Evolutionary conservation across 2,797 vertebrate species (phyloP).

Genomic region (Neoniphon sammara): DNA sequence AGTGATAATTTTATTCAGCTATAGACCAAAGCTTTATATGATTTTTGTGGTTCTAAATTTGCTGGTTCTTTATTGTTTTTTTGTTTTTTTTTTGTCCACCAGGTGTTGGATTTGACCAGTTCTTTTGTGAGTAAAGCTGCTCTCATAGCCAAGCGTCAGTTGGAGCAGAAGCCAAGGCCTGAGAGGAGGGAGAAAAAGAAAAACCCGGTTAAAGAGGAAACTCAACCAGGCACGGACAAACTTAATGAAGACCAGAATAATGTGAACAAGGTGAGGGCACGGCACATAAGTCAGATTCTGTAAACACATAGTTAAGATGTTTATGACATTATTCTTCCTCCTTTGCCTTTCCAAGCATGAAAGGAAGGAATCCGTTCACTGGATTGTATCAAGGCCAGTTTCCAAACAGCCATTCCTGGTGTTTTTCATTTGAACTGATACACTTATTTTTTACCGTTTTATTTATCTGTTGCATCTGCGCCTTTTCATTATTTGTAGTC

Average conservation of each 20-base stretch:
- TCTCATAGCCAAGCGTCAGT: constrained; percentile 77
- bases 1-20: too few species aligned
- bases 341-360: too few species aligned
- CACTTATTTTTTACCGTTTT: too few species aligned
- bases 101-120: constrained; percentile 84
- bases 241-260: constrained; percentile 2
- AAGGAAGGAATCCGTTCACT: too few species aligned
- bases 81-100: neutral
- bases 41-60: neutral
- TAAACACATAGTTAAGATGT: too few species aligned
- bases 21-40: neutral
- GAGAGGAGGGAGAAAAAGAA: constrained; percentile 73
- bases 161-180: constrained; percentile 71
- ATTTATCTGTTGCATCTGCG: too few species aligned
- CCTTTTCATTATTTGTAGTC: too few species aligned
- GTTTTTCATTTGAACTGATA: too few species aligned
- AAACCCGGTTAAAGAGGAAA: constrained; percentile 45
- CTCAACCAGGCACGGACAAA: constrained; percentile 23
- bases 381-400: too few species aligned
- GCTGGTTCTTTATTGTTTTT: neutral
- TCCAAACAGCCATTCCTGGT: too few species aligned
- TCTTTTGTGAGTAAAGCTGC: constrained; percentile 84
- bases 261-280: constrained; percentile 49
- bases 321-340: too few species aligned
- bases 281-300: neutral